Evolutionary conservation across 2,113 vertebrate genomes (phyloP).

Genomic region (Fukomys damarensis): DNA sequence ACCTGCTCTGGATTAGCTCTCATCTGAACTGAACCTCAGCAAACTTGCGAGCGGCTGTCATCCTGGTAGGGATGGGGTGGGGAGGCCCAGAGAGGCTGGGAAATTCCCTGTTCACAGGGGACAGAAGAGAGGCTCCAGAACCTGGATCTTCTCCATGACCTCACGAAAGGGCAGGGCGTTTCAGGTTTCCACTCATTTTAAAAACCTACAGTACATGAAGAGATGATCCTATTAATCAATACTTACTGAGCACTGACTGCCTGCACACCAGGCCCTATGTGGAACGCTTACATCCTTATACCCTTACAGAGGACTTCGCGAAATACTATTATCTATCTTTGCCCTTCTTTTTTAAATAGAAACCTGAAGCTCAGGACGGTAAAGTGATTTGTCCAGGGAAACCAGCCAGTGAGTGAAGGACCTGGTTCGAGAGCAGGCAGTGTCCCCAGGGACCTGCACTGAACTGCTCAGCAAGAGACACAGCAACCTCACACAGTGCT

Average conservation of each 20-base stretch:
- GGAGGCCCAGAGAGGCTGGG: background rate
- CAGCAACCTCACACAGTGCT: background rate
- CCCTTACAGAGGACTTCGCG: background rate
- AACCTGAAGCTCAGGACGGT: background rate
- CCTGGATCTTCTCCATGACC: background rate
- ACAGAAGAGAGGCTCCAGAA: background rate
- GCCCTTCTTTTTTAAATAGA: background rate
- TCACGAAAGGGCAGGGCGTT: accelerated
- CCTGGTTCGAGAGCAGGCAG: background rate
- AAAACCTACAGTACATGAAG: background rate
- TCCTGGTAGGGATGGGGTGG: background rate
- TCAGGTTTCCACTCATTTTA: background rate
- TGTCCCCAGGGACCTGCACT: background rate
- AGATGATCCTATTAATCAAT: background rate
- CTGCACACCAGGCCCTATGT: background rate
- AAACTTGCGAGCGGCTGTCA: background rate
- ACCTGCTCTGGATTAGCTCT: background rate
- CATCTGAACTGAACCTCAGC: background rate
- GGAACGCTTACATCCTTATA: background rate
- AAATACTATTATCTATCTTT: background rate
- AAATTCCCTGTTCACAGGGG: background rate
- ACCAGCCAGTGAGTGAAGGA: background rate
- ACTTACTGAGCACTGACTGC: background rate
- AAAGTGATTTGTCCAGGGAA: background rate
- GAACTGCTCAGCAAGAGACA: background rate